phyloP scores from a whole-genome alignment of 92 coral and sea anemone species.

The Porites lobata region DNA sequence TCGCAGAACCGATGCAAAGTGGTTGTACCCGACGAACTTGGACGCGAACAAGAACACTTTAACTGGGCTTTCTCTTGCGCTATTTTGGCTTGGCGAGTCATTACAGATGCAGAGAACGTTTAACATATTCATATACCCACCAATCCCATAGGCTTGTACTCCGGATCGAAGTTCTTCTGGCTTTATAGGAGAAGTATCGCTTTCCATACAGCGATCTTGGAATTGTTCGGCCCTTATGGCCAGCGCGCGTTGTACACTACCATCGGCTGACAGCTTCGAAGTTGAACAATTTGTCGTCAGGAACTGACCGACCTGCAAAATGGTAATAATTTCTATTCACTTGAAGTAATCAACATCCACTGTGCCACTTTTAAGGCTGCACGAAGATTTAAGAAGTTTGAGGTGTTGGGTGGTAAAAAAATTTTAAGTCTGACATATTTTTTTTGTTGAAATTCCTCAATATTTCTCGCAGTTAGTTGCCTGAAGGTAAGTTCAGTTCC shows the following conservation, averaged over 20 bases:
- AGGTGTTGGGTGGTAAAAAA: too few species aligned
- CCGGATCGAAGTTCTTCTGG: conserved; percentile 5
- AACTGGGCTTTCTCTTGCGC: neutral
- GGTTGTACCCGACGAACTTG: too few species aligned
- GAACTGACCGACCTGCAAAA: conserved; percentile 34
- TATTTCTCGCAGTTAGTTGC: too few species aligned
- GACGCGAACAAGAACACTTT: too few species aligned
- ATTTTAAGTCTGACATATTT: too few species aligned
- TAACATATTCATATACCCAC: neutral
- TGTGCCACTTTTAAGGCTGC: too few species aligned
- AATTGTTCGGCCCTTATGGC: conserved; percentile 47
- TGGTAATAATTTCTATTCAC: too few species aligned
- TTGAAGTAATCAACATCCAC: too few species aligned
- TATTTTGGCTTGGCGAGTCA: neutral
- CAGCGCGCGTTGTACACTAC: conserved; percentile 12
- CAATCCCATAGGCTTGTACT: conserved; percentile 22
- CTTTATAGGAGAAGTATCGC: conserved; percentile 32
- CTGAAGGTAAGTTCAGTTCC: too few species aligned
- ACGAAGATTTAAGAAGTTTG: too few species aligned
- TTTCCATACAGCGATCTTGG: conserved; percentile 38
- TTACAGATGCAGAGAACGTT: neutral
- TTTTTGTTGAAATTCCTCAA: too few species aligned
- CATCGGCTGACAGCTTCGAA: conserved; percentile 30
- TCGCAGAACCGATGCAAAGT: too few species aligned
- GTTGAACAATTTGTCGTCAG: conserved; percentile 38